Evolutionary conservation across 64 coral and sea anemone genomes (phyloP).

Genomic region (Porites australiensis): DNA sequence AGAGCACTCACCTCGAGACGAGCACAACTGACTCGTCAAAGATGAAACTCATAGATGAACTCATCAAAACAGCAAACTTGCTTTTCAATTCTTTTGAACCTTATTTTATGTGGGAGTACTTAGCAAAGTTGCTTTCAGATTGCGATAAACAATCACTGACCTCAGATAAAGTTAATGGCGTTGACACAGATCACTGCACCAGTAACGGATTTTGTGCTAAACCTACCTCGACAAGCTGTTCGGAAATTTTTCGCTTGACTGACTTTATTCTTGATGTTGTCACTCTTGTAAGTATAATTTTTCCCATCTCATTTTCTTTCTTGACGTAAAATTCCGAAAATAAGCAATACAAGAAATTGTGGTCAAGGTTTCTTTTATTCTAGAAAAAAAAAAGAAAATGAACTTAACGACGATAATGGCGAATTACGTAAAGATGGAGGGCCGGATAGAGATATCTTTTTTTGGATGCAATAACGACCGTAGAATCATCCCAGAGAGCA

Average conservation of each 20-base stretch:
- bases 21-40: conserved; percentile 40
- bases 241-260: conserved; percentile 90
- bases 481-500: too few species aligned
- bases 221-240: conserved; percentile 47
- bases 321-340: not conserved
- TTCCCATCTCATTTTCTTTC: not conserved
- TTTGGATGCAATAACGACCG: too few species aligned
- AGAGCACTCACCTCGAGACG: not conserved
- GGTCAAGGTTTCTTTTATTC: too few species aligned
- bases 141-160: conserved; percentile 2
- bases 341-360: too few species aligned
- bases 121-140: conserved; percentile 77
- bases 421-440: too few species aligned
- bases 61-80: conserved; percentile 95
- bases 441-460: too few species aligned
- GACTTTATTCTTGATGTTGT: conserved; percentile 95
- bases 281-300: conserved; percentile 76
- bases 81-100: conserved; percentile 98
- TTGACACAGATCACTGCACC: not conserved
- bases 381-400: too few species aligned
- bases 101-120: conserved; percentile 99
- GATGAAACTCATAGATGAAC: conserved; percentile 86
- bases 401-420: too few species aligned
- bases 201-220: not conserved
- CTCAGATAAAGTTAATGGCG: not conserved